These are phyloP conservation scores for Denticeps clupeoides DNA, from an alignment of 2,797 vertebrate species.

Conservation along the genomic window DNA sequence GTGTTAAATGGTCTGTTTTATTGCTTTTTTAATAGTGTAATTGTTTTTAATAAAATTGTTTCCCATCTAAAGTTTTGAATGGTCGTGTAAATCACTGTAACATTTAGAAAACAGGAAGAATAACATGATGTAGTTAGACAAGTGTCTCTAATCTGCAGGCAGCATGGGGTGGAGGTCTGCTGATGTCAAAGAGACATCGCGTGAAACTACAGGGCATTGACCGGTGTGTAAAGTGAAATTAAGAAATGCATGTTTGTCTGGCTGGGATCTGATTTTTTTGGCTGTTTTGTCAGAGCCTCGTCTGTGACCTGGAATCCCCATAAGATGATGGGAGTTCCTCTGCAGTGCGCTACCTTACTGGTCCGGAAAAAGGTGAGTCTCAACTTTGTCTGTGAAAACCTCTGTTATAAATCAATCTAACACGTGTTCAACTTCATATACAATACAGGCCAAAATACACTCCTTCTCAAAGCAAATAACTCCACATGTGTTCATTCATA, in stretches of 20 bases:
- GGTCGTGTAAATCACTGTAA: neutral
- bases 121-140: neutral
- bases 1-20: too few relatives aligned
- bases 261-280: neutral
- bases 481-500: too few relatives aligned
- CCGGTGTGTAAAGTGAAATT: slow-evolving; percentile 34
- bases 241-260: neutral
- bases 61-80: neutral
- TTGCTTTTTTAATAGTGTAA: too few relatives aligned
- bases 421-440: too few relatives aligned
- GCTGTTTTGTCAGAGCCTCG: slow-evolving; percentile 41
- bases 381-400: too few relatives aligned
- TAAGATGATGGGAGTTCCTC: slow-evolving; percentile 56
- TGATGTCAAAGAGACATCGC: slow-evolving; percentile 53
- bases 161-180: slow-evolving; percentile 56
- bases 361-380: slow-evolving; percentile 54
- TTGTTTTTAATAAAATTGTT: neutral
- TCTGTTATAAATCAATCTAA: too few relatives aligned
- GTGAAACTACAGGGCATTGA: slow-evolving; percentile 53
- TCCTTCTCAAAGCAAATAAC: too few relatives aligned
- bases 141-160: slow-evolving; percentile 38
- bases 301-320: slow-evolving; percentile 71
- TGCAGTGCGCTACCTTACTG: slow-evolving; percentile 61
- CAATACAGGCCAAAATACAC: too few relatives aligned
- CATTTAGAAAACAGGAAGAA: neutral